Base-by-base conservation (phyloP, 2,888 invertebrate genomes). In the Agrotis ipsilon region DNA sequence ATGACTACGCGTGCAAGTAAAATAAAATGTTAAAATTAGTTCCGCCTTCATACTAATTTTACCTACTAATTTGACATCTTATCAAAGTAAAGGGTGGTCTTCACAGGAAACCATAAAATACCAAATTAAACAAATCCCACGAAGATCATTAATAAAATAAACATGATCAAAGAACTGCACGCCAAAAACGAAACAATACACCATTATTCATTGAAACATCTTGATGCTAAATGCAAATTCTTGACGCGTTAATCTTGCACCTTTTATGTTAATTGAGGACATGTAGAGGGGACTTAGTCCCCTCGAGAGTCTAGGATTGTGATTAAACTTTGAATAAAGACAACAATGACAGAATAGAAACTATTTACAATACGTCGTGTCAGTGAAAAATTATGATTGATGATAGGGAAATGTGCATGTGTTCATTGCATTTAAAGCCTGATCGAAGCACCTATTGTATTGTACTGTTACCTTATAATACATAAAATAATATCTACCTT, bases 221-320 rank as follows among this genome's bases (percentile, higher is more conserved):
- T 81, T 81, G 67, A 82, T 78, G 67, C 58, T 62, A 46, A 80
- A 80, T 82, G 77, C 70, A 77, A 81, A 81, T 82, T 74, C 49
- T 62, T 73, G 69, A 81, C 68, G 59, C 74, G 67, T 80, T 81
- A 82, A 82, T 81, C 74, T 70, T 68, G 68, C 74, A 81, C 83
- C 80, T 81, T 81, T 80, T 82, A 81, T 81, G 81, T 69, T 80
- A 81, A 81, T 82, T 82, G 54, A 62, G 55, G 74, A 77, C 59
- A 71, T 70, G 68, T 62, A 80, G 39, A 72, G 62, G 72, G 81
- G 81, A 67, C 52, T 68, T 43, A 24, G 66, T 66, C 77, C 83
- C 80, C 73, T 80, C 52, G 46, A 60, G 71, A 72, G 69, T 57
- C 69, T 46, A 75, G 71, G 70, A 67, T 71, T 62, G 67, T 72